Percentiles rank a stretch among this genome's conserved stretches.
Conservation (phyloP, 2,888 invertebrate species). For the Tenthredo distinguenda region DNA sequence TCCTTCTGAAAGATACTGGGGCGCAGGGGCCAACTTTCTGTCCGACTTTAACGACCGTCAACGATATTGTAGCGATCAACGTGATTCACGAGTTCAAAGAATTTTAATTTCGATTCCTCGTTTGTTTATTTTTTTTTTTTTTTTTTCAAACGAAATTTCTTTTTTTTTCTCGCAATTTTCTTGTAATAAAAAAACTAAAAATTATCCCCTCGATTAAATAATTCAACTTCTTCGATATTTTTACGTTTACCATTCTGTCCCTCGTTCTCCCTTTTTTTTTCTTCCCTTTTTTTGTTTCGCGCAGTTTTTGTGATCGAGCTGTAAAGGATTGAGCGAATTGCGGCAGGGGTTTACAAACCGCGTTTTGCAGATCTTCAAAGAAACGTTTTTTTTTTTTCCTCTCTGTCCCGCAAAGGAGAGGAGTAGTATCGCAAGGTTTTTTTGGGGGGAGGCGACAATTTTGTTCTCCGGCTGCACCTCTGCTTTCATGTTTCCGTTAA, state of each 20-base stretch:
- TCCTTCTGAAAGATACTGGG: background rate
- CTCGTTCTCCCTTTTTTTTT: background rate
- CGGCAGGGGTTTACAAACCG: background rate
- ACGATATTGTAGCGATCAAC: background rate
- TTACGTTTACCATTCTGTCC: background rate
- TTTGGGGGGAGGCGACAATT: background rate
- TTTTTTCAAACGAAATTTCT: background rate
- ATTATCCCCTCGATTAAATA: background rate
- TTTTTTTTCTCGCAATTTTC: background rate
- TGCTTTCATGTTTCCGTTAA: constrained; percentile 9
- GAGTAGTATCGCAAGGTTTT: background rate
- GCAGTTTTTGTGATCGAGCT: background rate
- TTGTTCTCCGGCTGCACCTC: background rate
- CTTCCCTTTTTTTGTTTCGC: background rate
- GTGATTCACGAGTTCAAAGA: background rate
- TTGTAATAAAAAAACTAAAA: background rate
- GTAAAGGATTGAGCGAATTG: background rate
- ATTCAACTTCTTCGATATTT: background rate
- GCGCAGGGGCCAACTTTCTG: background rate
- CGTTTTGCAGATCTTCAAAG: background rate
- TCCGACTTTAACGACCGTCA: background rate
- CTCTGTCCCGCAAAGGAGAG: background rate
- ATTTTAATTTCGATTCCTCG: background rate
- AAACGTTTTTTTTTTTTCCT: background rate
- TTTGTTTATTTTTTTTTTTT: background rate